phyloP scores from a whole-genome alignment of 1,140 invertebrate genomes.

The Trypoxylus dichotomus region DNA sequence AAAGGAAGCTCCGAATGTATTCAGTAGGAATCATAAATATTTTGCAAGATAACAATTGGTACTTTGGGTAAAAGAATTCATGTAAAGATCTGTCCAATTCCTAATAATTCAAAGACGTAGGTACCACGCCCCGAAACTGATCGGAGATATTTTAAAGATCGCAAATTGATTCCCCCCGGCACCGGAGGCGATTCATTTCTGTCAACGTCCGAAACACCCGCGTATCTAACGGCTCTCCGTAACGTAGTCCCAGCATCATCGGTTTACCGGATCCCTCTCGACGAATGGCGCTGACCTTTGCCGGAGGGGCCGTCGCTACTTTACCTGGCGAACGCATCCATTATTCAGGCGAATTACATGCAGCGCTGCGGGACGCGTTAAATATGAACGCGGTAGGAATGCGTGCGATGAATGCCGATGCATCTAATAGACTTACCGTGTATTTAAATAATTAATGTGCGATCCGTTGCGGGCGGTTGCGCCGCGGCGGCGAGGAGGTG shows the following conservation, averaged over 20 bases:
- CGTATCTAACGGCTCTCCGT: background rate
- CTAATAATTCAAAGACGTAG: too few relatives aligned
- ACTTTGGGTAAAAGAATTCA: too few relatives aligned
- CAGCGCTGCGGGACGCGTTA: slow-evolving; percentile 15
- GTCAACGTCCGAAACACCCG: background rate
- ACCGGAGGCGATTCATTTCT: background rate
- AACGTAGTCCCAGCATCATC: background rate
- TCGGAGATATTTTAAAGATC: too few relatives aligned
- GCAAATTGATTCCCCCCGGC: too few relatives aligned
- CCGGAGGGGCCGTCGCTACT: background rate
- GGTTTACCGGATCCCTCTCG: too few relatives aligned
- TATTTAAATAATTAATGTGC: slow-evolving; percentile 30
- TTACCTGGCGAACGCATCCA: background rate
- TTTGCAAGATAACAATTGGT: too few relatives aligned
- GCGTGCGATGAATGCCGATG: slow-evolving; percentile 32
- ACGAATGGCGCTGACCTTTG: background rate
- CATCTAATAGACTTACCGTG: slow-evolving; percentile 32
- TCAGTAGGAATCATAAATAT: too few relatives aligned
- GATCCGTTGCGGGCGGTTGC: background rate
- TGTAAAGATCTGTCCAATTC: too few relatives aligned
- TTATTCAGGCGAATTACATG: background rate
- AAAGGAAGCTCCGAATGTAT: too few relatives aligned
- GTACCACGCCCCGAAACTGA: too few relatives aligned
- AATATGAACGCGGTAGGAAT: slow-evolving; percentile 28
- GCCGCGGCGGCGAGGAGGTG: background rate